Evolutionary conservation across 53 echinoderm and acorn worm species (phyloP), one percentile per base, ranked within the genome.

Genomic region (Apostichopus leukothele): DNA sequence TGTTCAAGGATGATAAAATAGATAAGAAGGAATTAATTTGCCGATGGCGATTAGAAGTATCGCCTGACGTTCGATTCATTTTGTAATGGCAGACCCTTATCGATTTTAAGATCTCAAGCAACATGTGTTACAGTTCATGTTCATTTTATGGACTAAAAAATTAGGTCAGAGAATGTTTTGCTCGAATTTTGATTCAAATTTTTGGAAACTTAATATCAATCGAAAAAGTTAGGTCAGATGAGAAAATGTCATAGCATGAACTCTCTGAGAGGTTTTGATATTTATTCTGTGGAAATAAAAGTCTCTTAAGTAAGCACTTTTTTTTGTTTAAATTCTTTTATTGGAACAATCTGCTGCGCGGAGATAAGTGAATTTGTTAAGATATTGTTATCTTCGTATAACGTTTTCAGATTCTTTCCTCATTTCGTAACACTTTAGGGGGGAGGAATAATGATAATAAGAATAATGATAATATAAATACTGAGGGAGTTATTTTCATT

Each of bases 91-190:
- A 79, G 54, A 16, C 8, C 53, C 50, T 57, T 18, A 79, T 79
- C 79, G 79, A 79, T 79, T 79, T 79, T 79, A 21, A 79, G 79
- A 79, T 79, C 79, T 79, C 54, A 6, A 79, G 79, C 79, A 79
- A 79, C 79, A 79, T 79, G 79, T 79, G 79, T 79, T 79, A 79
- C 79, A 79, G 51, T 79, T 79, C 79, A 79, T 79, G 79, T 79
- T 79, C 79, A 53, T 53, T 53, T 78, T 54, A 54, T 53, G 54
- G 54, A 79, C 53, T 53, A 18, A 79, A 79, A 25, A 79, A 79
- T 79, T 79, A 79, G 79, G 79, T 57, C 79, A 79, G 51, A 79
- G 79, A 79, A 79, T 79, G 79, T 79, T 79, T 79, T 79, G 79
- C 53, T 79, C 79, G 54, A 53, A 9, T 53, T 79, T 79, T 53